Conservation (phyloP, 2,113 vertebrate species). For the Hyaena hyaena region DNA sequence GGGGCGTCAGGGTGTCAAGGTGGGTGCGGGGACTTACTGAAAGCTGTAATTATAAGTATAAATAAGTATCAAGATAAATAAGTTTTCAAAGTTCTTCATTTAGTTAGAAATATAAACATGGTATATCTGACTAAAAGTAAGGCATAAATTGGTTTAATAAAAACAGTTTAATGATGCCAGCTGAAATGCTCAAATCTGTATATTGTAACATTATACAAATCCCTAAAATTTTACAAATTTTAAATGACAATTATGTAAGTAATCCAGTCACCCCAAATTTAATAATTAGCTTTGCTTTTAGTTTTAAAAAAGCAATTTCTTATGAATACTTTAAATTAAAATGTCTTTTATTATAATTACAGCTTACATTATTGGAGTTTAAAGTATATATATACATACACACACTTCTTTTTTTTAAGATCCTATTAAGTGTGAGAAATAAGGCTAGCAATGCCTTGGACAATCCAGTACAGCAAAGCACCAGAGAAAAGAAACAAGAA, state of each 20-base stretch:
- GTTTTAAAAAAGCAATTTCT: conserved; percentile 59
- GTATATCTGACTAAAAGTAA: not conserved
- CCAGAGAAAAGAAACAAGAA: not conserved
- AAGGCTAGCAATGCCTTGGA: not conserved
- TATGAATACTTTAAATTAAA: conserved; percentile 56
- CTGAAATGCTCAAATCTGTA: conserved; percentile 5
- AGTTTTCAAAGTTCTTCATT: conserved; percentile 49
- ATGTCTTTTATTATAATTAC: conserved; percentile 69
- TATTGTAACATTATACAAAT: not conserved
- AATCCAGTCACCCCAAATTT: conserved; percentile 45
- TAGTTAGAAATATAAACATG: conserved; percentile 38
- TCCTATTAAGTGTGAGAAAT: not conserved
- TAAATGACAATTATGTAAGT: conserved; percentile 46
- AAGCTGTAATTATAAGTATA: conserved; percentile 71
- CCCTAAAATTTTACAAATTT: not conserved
- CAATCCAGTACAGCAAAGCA: conserved; percentile 39
- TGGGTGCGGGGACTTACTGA: not conserved
- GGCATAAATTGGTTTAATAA: conserved; percentile 28
- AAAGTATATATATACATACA: conserved; percentile 12
- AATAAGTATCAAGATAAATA: not conserved
- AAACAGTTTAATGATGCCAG: conserved; percentile 65
- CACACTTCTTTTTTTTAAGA: not conserved
- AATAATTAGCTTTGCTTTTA: conserved; percentile 59
- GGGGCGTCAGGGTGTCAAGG: not conserved
- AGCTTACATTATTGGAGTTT: conserved; percentile 60